Evolutionary conservation across 2,888 invertebrate species (phyloP).

Genomic region (Dryobota labecula): DNA sequence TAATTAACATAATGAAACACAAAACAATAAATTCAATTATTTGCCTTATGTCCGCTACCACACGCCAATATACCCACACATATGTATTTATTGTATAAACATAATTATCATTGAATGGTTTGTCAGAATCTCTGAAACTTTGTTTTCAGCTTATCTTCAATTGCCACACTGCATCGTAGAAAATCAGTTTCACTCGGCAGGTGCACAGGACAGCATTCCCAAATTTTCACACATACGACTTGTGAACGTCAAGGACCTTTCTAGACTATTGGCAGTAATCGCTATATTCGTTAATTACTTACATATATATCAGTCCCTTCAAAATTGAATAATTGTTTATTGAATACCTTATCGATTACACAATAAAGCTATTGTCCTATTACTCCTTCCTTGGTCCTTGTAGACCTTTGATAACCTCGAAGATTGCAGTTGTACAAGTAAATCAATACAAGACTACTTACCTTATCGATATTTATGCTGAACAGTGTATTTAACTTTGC

Average conservation of each 20-base stretch:
- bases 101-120: neutral
- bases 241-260: neutral
- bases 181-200: neutral
- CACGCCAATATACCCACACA: too few relatives aligned
- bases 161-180: neutral
- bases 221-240: neutral
- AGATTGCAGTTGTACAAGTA: conserved; percentile 27
- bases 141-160: conserved; percentile 1
- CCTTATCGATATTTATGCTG: conserved; percentile 8
- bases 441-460: conserved; percentile 21
- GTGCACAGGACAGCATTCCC: neutral
- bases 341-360: conserved; percentile 20
- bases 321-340: conserved; percentile 16
- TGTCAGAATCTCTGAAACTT: neutral
- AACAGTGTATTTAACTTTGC: conserved; percentile 17
- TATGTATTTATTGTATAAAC: neutral
- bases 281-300: neutral
- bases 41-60: too few relatives aligned
- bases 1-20: too few relatives aligned
- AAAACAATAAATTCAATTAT: too few relatives aligned
- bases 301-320: neutral
- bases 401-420: conserved; percentile 40
- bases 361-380: conserved; percentile 7
- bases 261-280: neutral
- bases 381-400: conserved; percentile 20